A percentile compares a stretch with the other conserved stretches of the same genome.
Evolutionary conservation across 2,888 invertebrate genomes (phyloP).

Genomic region (Reticulitermes lucifugus): DNA sequence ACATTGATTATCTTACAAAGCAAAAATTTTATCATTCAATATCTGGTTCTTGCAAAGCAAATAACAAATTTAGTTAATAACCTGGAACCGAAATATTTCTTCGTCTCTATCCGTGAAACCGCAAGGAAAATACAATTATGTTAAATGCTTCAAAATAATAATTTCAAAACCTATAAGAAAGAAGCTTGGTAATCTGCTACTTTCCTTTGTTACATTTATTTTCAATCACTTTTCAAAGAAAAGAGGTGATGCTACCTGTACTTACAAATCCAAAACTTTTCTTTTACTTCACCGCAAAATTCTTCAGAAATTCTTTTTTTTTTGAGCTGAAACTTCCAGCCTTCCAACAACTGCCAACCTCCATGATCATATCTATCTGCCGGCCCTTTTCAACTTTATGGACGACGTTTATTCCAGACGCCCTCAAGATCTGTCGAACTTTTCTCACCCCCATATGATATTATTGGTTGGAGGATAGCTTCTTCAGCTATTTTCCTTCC

Average conservation of each 20-base stretch:
- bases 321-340: neutral
- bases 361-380: conserved; percentile 27
- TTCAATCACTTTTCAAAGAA: neutral
- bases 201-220: neutral
- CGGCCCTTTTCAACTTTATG: conserved; percentile 37
- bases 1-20: too few species aligned
- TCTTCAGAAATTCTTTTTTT: neutral
- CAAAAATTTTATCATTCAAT: too few species aligned
- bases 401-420: conserved; percentile 16
- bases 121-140: neutral
- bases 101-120: neutral
- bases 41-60: too few species aligned
- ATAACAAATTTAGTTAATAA: too few species aligned
- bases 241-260: neutral
- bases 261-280: neutral
- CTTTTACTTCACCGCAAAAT: neutral
- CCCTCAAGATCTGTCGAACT: conserved; percentile 28
- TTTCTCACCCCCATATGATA: conserved; percentile 33
- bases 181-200: neutral
- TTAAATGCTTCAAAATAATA: neutral
- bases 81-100: too few species aligned
- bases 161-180: neutral
- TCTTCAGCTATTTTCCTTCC: conserved; percentile 39
- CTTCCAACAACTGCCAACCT: conserved; percentile 22
- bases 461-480: conserved; percentile 38